phyloP scores from a whole-genome alignment of 1,140 invertebrate species.

The Tachypleus tridentatus region DNA sequence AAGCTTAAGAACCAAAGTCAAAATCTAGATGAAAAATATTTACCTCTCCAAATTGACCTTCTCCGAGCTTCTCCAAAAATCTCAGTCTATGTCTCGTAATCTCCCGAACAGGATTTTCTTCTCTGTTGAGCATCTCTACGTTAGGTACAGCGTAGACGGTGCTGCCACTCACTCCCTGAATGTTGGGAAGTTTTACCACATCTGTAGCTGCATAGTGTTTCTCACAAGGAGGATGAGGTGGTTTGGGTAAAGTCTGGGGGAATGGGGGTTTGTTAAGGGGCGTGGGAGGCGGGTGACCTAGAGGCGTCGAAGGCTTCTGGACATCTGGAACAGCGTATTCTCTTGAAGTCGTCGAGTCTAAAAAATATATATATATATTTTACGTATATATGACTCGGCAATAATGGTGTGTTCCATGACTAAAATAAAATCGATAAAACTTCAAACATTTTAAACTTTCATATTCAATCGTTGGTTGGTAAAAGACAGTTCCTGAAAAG shows the following conservation, averaged over 20 bases:
- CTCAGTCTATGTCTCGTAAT: constrained; percentile 61
- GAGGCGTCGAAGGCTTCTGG: constrained; percentile 13
- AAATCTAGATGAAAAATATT: constrained; percentile 21
- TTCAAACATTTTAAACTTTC: no score
- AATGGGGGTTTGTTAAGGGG: constrained; percentile 35
- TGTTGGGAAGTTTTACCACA: constrained; percentile 32
- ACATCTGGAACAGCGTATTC: constrained; percentile 41
- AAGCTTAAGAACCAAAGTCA: no score
- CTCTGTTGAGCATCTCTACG: constrained; percentile 36
- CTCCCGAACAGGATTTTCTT: constrained; percentile 45
- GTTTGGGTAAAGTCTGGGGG: constrained; percentile 43
- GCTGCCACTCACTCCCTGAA: constrained; percentile 39
- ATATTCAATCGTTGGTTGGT: no score
- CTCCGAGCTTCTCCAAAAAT: constrained; percentile 63
- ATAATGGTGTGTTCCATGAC: no score
- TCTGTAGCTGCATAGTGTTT: constrained; percentile 59
- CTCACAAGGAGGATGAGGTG: constrained; percentile 52
- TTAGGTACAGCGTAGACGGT: constrained; percentile 38
- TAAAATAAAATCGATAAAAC: no score
- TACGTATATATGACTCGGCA: no score
- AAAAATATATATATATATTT: constrained; percentile 27
- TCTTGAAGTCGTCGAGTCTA: constrained; percentile 42
- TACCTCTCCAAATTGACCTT: constrained; percentile 71
- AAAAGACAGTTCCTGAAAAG: no score
- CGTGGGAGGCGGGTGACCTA: constrained; percentile 11